A percentile compares a stretch with the other conserved stretches of the same genome.
Conservation (phyloP, 1,140 invertebrate species). For the Laupala kohalensis region DNA sequence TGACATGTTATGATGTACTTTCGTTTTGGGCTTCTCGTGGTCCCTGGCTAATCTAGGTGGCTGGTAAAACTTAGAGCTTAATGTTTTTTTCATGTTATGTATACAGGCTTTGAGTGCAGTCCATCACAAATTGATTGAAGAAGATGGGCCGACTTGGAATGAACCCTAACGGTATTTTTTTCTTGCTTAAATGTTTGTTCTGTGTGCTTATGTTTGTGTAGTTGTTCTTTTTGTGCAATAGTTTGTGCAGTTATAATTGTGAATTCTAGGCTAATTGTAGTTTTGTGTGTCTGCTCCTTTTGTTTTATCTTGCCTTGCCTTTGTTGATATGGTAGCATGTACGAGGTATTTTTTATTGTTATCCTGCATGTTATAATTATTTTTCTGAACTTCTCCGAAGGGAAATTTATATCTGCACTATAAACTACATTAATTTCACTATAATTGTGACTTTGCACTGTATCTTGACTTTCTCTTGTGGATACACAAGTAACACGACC, state of each 20-base stretch:
- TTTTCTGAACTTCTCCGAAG: too few relatives aligned
- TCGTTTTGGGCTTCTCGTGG: not conserved
- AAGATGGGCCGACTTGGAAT: not conserved
- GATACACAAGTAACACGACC: too few relatives aligned
- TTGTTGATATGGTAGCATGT: too few relatives aligned
- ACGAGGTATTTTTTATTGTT: not conserved
- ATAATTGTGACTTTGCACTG: too few relatives aligned
- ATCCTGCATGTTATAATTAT: too few relatives aligned
- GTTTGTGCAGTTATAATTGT: not conserved
- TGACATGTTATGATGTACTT: too few relatives aligned
- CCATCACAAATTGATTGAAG: conserved; percentile 11
- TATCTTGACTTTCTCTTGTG: too few relatives aligned
- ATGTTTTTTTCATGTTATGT: not conserved
- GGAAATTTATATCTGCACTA: too few relatives aligned
- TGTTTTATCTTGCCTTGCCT: not conserved
- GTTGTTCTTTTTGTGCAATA: not conserved
- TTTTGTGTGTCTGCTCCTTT: not conserved
- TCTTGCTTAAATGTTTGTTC: not conserved
- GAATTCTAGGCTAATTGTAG: not conserved
- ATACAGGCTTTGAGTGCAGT: conserved; percentile 12
- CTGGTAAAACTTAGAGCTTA: not conserved
- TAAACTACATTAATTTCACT: too few relatives aligned
- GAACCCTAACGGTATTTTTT: conserved; percentile 8
- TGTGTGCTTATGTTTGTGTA: not conserved
- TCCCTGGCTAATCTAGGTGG: not conserved